A percentile compares a stretch with the other conserved stretches of the same genome.
Conservation (phyloP, 2,888 invertebrate species). For the Pammene aurita region DNA sequence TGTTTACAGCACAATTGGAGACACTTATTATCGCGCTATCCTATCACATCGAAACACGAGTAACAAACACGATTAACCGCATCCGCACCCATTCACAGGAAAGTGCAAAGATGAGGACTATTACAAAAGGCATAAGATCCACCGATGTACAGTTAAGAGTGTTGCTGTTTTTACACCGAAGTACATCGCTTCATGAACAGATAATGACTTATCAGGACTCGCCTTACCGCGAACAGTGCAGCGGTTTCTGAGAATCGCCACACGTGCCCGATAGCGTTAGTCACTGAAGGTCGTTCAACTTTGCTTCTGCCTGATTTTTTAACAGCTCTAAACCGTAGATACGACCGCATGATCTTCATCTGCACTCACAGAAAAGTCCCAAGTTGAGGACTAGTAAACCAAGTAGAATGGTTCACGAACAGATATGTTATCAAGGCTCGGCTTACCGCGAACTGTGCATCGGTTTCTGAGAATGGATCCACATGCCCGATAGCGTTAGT, state of each 20-base stretch:
- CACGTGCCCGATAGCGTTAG: slow-evolving; percentile 25
- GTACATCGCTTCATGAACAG: background rate
- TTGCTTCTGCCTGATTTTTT: background rate
- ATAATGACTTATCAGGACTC: slow-evolving; percentile 24
- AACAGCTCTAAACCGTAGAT: background rate
- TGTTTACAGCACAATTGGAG: no score
- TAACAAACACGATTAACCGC: no score
- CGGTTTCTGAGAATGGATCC: slow-evolving; percentile 25
- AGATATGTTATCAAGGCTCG: slow-evolving; percentile 27
- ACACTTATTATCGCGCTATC: no score
- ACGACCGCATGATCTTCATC: no score
- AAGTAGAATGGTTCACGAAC: background rate
- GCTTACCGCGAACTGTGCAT: slow-evolving; percentile 25
- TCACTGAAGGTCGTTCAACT: slow-evolving; percentile 39
- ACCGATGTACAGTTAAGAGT: no score
- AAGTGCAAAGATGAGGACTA: no score
- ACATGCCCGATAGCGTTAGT: slow-evolving; percentile 27
- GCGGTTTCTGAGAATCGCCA: slow-evolving; percentile 27
- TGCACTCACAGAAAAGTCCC: no score
- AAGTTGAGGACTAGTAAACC: background rate
- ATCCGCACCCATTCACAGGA: no score
- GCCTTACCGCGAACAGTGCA: slow-evolving; percentile 25
- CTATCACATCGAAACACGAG: no score
- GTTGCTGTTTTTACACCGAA: no score
- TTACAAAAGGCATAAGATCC: no score